Evolutionary conservation across 2,797 vertebrate species (phyloP).

Genomic region (Enteromius unitaeniatus): DNA sequence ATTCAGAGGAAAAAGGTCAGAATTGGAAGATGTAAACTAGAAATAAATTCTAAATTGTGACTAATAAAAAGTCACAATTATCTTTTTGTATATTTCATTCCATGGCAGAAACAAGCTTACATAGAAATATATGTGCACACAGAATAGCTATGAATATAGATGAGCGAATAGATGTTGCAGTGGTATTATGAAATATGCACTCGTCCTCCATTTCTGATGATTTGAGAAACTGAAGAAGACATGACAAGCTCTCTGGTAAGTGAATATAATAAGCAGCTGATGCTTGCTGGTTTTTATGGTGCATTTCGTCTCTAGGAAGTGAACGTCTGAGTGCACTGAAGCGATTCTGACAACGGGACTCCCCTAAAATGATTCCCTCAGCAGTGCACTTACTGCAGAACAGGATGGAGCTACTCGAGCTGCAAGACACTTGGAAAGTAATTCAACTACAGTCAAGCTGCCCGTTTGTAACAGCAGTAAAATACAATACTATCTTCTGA

Average conservation of each 20-base stretch:
- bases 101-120: background rate
- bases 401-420: background rate
- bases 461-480: background rate
- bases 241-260: background rate
- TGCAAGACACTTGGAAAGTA: background rate
- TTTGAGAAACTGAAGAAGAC: background rate
- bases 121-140: background rate
- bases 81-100: background rate
- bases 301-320: background rate
- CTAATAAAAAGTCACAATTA: background rate
- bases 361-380: background rate
- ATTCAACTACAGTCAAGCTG: background rate
- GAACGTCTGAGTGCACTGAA: background rate
- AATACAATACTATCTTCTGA: background rate
- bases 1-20: background rate
- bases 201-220: conserved; percentile 7
- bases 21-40: background rate
- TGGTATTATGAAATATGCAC: conserved; percentile 18
- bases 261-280: conserved; percentile 14
- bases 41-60: background rate
- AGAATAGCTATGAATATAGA: conserved; percentile 2
- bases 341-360: background rate
- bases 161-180: background rate
- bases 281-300: conserved; percentile 10
- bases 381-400: background rate